These are phyloP conservation scores for human (Homo sapiens) DNA, from an alignment of 2,113 vertebrate species.

Conservation along the genomic window GRCh38 chr4:122758001-122758500, in stretches of 20 bases:
- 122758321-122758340: neutral
- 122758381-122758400: neutral
- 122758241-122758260: neutral
- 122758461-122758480: neutral
- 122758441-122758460: neutral
- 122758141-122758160: slow-evolving; percentile 54
- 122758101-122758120: neutral
- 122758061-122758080: neutral
- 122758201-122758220: neutral
- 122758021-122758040: neutral
- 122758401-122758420: neutral
- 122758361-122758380: neutral
- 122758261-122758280: neutral
- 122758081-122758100: neutral
- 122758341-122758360: neutral
- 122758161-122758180: neutral
- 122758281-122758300: neutral
- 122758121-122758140: slow-evolving; percentile 68
- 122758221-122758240: neutral
- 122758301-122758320: neutral
- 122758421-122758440: neutral
- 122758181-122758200: neutral
- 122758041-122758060: neutral
- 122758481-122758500: neutral
- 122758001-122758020: neutral